These are phyloP conservation scores for Calephelis virginiensis DNA, from an alignment of 1,140 invertebrate genomes.

Conservation along the genomic window DNA sequence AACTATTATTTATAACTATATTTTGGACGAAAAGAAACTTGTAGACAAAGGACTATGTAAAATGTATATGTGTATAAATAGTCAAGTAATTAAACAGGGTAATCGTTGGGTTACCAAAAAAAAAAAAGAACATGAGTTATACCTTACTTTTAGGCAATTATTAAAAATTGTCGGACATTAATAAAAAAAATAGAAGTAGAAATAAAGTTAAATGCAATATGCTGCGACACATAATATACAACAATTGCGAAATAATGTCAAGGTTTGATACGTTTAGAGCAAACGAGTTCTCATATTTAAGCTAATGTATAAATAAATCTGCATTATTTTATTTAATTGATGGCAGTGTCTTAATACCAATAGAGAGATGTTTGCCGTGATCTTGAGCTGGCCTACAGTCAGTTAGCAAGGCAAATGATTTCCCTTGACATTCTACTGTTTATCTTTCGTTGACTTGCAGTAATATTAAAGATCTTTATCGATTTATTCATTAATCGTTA, in stretches of 20 bases:
- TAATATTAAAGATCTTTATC: background rate
- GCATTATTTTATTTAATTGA: conserved; percentile 4
- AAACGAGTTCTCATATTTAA: background rate
- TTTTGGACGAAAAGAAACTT: too few species aligned
- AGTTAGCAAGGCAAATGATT: conserved; percentile 21
- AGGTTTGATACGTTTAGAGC: background rate
- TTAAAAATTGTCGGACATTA: too few species aligned
- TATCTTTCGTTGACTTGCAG: conserved; percentile 6
- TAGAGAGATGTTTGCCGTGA: conserved; percentile 12
- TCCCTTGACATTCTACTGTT: conserved; percentile 22
- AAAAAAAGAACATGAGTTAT: too few species aligned
- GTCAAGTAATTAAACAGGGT: too few species aligned
- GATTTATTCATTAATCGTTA: background rate
- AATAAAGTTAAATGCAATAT: background rate
- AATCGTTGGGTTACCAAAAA: too few species aligned
- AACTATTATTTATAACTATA: too few species aligned
- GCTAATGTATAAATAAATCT: conserved; percentile 2
- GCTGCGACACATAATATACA: background rate
- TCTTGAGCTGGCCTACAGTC: conserved; percentile 20
- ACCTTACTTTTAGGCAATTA: too few species aligned
- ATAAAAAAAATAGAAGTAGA: too few species aligned
- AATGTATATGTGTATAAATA: too few species aligned
- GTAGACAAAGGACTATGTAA: too few species aligned
- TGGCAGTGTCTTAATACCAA: conserved; percentile 13
- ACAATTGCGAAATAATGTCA: background rate